Base-by-base conservation (phyloP, 1,140 invertebrate species). In the Popillia japonica region DNA sequence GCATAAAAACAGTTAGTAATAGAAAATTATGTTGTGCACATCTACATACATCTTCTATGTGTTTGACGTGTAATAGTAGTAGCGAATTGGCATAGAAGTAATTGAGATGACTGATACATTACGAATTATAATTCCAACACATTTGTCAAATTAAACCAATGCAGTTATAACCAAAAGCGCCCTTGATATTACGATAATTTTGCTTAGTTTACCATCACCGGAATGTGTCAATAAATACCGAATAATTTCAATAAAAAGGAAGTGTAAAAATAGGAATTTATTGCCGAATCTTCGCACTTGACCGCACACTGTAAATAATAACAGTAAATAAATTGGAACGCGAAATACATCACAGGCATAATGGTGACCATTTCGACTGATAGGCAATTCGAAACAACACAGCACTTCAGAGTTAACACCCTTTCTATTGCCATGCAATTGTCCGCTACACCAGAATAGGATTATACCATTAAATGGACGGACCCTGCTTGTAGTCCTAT, bases 371-470 rank as follows among this genome's bases (percentile, higher is more conserved):
- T 78, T 78, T 42, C 40, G 77, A 78, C 72, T 78, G 77, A 78
- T 78, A 75, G 77, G 77, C 77, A 78, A 78, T 78, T 64, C 77
- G 42, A 64, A 75, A 78, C 72, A 75, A 78, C 77, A 68, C 72
- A 75, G 42, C 59, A 75, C 72, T 78, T 34, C 73, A 75, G 77
- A 78, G 77, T 78, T 78, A 78, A 78, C 77, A 78, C 72, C 77
- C 77, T 73, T 78, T 78, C 77, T 78, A 78, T 78, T 74, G 72
- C 77, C 77, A 75, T 75, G 77, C 77, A 78, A 78, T 78, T 73
- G 48, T 72, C 77, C 77, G 73, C 77, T 72, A 61, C 68, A 78
- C 68, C 72, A 42, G 42, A 75, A 78, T 59, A 78, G 40, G 72
- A 78, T 75, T 75, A 75, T 75, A 75, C 44, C 44, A 75, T 75